These are phyloP conservation scores for Ooceraea biroi DNA, from an alignment of 1,140 invertebrate species.

Conservation along the genomic window DNA sequence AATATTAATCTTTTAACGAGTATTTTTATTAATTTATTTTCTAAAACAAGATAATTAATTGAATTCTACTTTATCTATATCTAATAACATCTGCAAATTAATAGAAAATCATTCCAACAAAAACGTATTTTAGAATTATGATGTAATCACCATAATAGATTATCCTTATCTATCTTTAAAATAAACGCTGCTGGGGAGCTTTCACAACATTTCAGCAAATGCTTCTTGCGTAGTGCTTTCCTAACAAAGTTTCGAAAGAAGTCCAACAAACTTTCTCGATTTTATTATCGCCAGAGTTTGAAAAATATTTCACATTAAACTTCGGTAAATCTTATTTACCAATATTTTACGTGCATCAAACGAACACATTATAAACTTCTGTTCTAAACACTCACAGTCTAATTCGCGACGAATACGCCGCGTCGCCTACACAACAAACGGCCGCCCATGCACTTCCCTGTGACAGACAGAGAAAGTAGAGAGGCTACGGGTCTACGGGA, in stretches of 20 bases:
- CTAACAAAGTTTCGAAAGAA: no score
- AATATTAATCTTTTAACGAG: no score
- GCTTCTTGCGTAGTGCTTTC: no score
- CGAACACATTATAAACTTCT: no score
- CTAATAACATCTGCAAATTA: not conserved
- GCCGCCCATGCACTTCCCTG: not conserved
- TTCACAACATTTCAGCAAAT: not conserved
- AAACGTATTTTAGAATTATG: conserved; percentile 11
- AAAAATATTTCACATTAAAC: conserved; percentile 4
- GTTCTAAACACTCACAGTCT: not conserved
- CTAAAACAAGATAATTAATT: not conserved
- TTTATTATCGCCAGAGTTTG: not conserved
- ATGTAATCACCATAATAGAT: conserved; percentile 17
- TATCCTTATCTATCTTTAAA: conserved; percentile 31
- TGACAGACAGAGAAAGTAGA: conserved; percentile 65
- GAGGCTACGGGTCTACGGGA: conserved; percentile 30
- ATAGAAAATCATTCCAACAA: not conserved
- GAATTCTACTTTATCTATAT: not conserved
- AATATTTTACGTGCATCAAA: not conserved
- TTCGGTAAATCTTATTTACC: not conserved
- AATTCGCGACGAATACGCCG: not conserved
- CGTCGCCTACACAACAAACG: conserved; percentile 32
- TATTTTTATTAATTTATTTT: not conserved
- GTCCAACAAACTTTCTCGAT: not conserved
- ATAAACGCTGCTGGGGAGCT: not conserved